Base-by-base conservation (phyloP, 2,888 invertebrate genomes). In the Yponomeuta malinellus region DNA sequence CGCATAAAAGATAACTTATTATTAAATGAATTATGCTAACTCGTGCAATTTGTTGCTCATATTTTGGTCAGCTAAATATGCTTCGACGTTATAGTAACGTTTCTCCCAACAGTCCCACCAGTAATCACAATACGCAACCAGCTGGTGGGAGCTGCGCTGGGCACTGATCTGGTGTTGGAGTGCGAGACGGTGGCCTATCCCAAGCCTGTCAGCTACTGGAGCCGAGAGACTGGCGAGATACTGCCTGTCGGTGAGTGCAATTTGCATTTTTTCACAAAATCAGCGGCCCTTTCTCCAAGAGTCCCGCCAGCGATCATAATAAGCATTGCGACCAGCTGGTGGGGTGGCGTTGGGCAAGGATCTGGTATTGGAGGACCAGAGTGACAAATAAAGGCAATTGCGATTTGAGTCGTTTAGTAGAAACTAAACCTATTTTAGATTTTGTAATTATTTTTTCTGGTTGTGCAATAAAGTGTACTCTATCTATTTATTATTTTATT, bases 131-230 rank as follows among this genome's bases (percentile, higher is more conserved):
- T 97, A 78, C 95, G 95, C 78, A 96, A 97, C 87, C 97, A 97
- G 86, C 89, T 97, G 75, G 96, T 97, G 15, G 97, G 97, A 0
- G 96, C 96, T 0, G 94, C 95, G 31, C 93, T 95, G 72, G 96
- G 96, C 23, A 95, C 96, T 72, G 94, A 95, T 76, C 93, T 97
- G 73, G 94, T 95, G 3, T 87, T 97, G 74, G 96, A 97, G 82
- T 97, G 97, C 78, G 94, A 95, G 81, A 96, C 96, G 1, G 97
- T 97, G 79, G 97, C 97, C 1, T 96, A 94, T 85, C 97, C 97
- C 2, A 96, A 96, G 82, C 96, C 97, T 48, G 96, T 97, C 77
- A 97, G 96, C 86, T 97, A 97, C 83, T 97, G 97, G 97, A 95
- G 95, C 73, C 93, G 95, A 77, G 95, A 95, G 78, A 93, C 91